Evolutionary conservation across 2,888 invertebrate species (phyloP), one percentile per base, ranked within the genome.

Genomic region (Acanthoscelides obtectus): DNA sequence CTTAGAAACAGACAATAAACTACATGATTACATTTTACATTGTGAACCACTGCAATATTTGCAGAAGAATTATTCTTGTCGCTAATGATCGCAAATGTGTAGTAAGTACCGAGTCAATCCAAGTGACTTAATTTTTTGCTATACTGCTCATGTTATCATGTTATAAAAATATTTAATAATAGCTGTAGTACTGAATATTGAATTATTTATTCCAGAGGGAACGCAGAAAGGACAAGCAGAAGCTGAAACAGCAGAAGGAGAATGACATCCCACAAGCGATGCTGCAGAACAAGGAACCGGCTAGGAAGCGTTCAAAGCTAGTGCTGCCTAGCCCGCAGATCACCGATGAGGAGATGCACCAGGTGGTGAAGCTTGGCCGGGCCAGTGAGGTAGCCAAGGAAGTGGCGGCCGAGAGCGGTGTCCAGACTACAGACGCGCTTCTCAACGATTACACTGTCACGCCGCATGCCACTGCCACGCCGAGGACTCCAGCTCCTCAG

Each of bases 311-410:
- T 71, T 97, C 97, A 77, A 99, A 99, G 85, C 88, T 99, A 45
- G 98, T 99, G 22, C 85, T 99, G 70, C 99, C 99, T 0, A 93
- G 94, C 77, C 99, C 99, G 0, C 99, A 99, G 86, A 98, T 99
- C 72, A 94, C 97, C 0, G 99, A 99, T 84, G 90, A 93, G 87
- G 96, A 96, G 84, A 84, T 96, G 71, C 94, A 95, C 79, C 95
- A 96, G 87, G 96, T 97, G 1, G 96, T 97, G 17, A 97, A 97
- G 86, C 87, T 98, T 66, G 99, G 99, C 21, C 89, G 93, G 67
- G 95, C 95, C 0, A 94, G 94, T 75, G 97, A 98, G 85, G 91
- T 93, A 73, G 98, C 97, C 1, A 93, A 97, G 76, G 96, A 96
- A 85, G 92, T 93, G 0, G 95, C 94, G 0, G 91, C 92, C 12